Conservation (phyloP, 2,113 vertebrate genomes). For the Pagrus major region DNA sequence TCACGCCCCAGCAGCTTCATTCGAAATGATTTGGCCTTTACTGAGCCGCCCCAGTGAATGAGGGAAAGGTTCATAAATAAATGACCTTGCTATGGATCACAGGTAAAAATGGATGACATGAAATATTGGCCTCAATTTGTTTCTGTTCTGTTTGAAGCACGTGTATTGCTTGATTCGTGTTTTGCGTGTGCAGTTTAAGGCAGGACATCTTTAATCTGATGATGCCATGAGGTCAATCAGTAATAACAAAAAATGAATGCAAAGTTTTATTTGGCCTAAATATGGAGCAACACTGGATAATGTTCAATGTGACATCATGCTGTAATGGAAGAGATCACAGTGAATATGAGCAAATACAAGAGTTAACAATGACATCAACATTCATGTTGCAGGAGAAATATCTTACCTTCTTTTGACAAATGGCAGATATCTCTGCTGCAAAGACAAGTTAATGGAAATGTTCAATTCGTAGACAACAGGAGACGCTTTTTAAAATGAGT, state of each 20-base stretch:
- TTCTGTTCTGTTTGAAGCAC: not conserved
- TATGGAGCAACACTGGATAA: not conserved
- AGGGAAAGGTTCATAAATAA: constrained; percentile 47
- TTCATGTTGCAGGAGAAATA: constrained; percentile 69
- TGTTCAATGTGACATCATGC: not conserved
- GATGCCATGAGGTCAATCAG: not conserved
- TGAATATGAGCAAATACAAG: constrained; percentile 67
- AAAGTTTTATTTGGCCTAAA: not conserved
- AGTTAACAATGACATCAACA: constrained; percentile 54
- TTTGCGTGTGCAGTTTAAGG: not conserved
- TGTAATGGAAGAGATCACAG: constrained; percentile 43
- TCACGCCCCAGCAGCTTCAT: constrained; percentile 53
- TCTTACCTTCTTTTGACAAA: constrained; percentile 99
- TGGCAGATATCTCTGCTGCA: constrained; percentile 99
- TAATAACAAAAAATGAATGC: not conserved
- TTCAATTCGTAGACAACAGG: constrained; percentile 45
- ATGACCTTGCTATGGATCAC: constrained; percentile 24
- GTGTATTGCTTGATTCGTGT: not conserved
- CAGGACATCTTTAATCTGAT: not conserved
- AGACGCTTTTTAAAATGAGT: not conserved
- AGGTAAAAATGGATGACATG: constrained; percentile 18
- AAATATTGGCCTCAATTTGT: not conserved
- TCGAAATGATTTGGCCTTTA: constrained; percentile 43
- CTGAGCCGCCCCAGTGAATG: constrained; percentile 32
- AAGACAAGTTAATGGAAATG: constrained; percentile 84